These are phyloP conservation scores for Zoanthus sociatus DNA, from an alignment of 92 coral and sea anemone species.

Conservation along the genomic window DNA sequence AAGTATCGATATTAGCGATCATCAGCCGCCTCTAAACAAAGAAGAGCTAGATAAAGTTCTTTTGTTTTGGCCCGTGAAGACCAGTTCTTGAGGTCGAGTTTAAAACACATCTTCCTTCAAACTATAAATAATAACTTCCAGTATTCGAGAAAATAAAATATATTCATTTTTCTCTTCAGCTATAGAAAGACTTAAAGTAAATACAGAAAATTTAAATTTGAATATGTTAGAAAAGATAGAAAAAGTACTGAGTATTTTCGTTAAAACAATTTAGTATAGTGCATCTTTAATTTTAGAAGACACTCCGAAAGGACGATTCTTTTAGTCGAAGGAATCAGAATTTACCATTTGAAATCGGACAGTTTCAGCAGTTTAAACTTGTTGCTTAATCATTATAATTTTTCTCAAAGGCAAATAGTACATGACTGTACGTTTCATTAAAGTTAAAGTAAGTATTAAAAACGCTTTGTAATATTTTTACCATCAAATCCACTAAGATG, in stretches of 20 bases:
- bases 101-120: not conserved
- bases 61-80: not conserved
- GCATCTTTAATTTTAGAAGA: not conserved
- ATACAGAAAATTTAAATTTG: not conserved
- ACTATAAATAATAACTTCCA: not conserved
- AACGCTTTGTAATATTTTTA: no score
- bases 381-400: no score
- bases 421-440: no score
- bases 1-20: no score
- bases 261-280: not conserved
- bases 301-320: no score
- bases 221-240: not conserved
- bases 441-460: no score
- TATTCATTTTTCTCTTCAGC: not conserved
- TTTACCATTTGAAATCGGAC: no score
- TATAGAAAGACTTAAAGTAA: not conserved
- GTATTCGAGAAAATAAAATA: not conserved
- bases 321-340: no score
- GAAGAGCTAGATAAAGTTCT: not conserved
- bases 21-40: no score
- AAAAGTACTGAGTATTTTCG: not conserved
- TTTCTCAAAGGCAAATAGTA: no score
- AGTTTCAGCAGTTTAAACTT: no score
- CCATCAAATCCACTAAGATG: no score
- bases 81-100: not conserved